phyloP scores from a whole-genome alignment of 1,140 invertebrate genomes.

The Epicauta chinensis region DNA sequence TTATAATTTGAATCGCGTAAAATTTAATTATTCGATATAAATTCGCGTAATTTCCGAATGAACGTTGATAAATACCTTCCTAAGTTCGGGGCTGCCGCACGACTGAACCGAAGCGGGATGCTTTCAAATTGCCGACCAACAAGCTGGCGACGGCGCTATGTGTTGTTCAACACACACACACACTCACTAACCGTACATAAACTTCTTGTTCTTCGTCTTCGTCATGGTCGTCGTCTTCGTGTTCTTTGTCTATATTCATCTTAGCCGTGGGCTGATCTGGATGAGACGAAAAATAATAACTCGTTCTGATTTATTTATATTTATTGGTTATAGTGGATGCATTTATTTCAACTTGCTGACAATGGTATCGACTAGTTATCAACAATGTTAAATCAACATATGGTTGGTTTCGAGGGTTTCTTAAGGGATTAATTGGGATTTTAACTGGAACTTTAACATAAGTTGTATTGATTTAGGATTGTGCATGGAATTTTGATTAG shows the following conservation, averaged over 20 bases:
- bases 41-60: no score
- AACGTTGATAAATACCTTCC: no score
- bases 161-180: conserved; percentile 1
- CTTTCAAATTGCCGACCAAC: no score
- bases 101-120: background rate
- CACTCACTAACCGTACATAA: no score
- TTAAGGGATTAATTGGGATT: background rate
- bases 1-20: no score
- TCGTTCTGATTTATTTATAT: conserved; percentile 25
- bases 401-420: background rate
- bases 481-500: no score
- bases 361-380: background rate
- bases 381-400: no score
- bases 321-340: conserved; percentile 18
- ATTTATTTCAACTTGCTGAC: conserved; percentile 10
- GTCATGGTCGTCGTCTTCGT: no score
- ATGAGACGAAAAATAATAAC: conserved; percentile 23
- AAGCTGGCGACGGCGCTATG: no score
- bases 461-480: no score
- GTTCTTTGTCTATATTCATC: background rate
- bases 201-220: no score
- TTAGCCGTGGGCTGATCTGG: conserved; percentile 21
- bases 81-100: background rate
- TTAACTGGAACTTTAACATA: background rate
- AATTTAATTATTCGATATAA: no score